Conservation (phyloP, 2,113 vertebrate genomes). For the Datnioides undecimradiatus region DNA sequence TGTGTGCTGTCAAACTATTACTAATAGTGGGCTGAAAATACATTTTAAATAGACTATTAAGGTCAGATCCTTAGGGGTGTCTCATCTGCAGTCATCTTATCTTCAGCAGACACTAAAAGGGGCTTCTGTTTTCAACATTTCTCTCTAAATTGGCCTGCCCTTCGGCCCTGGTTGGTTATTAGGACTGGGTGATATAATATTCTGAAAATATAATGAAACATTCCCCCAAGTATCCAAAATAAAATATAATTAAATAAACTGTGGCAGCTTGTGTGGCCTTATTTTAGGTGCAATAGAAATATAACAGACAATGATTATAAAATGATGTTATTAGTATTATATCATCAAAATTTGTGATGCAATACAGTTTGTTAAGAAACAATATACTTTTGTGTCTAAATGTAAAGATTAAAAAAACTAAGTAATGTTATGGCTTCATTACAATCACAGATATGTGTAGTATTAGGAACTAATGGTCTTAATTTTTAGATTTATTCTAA, state of each 20-base stretch:
- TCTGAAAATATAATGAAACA: slow-evolving; percentile 4
- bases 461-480: too few relatives aligned
- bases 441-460: too few relatives aligned
- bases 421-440: not conserved
- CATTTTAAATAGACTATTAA: slow-evolving; percentile 47
- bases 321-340: not conserved
- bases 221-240: not conserved
- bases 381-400: not conserved
- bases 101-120: slow-evolving; percentile 6
- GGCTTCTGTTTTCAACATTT: slow-evolving; percentile 7
- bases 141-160: not conserved
- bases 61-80: slow-evolving; percentile 44
- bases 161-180: not conserved
- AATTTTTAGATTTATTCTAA: not conserved
- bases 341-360: not conserved
- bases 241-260: not conserved
- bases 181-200: not conserved
- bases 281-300: not conserved
- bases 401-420: too few relatives aligned
- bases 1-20: slow-evolving; percentile 19
- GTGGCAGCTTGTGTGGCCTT: not conserved
- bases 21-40: slow-evolving; percentile 24
- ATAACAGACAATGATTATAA: not conserved
- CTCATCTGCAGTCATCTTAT: slow-evolving; percentile 10
- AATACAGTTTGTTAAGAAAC: not conserved